These are phyloP conservation scores for Gephyroberyx darwinii DNA, from an alignment of 2,797 vertebrate species.

Conservation along the genomic window DNA sequence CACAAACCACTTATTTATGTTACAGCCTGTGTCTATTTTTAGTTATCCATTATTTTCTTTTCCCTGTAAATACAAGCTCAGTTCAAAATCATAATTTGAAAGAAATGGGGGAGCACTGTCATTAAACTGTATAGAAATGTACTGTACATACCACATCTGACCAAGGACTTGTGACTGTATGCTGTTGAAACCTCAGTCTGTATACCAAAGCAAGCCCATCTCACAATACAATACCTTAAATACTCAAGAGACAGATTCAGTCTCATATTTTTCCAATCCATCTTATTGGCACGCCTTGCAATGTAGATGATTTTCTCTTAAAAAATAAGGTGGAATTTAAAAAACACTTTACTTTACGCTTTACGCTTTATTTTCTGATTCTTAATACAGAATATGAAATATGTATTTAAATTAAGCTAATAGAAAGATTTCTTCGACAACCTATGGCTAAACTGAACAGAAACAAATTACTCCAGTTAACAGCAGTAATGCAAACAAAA, in stretches of 20 bases:
- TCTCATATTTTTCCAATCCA: neutral
- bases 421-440: too few species aligned
- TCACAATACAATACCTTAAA: constrained; percentile 33
- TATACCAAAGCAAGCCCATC: constrained; percentile 55
- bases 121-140: constrained; percentile 14
- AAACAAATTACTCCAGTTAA: neutral
- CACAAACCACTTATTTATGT: neutral
- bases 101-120: constrained; percentile 15
- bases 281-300: neutral
- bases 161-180: constrained; percentile 14
- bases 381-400: too few species aligned
- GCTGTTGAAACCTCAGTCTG: constrained; percentile 41
- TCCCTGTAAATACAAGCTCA: neutral
- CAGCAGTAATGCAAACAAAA: too few species aligned
- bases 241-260: constrained; percentile 13
- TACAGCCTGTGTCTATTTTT: neutral
- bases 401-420: too few species aligned
- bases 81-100: neutral
- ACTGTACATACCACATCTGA: constrained; percentile 5
- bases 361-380: too few species aligned
- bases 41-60: neutral
- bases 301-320: neutral
- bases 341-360: too few species aligned
- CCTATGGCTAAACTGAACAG: neutral
- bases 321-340: neutral